Conservation (phyloP, 2,888 invertebrate species). For the Drosophila flavopinicola region DNA sequence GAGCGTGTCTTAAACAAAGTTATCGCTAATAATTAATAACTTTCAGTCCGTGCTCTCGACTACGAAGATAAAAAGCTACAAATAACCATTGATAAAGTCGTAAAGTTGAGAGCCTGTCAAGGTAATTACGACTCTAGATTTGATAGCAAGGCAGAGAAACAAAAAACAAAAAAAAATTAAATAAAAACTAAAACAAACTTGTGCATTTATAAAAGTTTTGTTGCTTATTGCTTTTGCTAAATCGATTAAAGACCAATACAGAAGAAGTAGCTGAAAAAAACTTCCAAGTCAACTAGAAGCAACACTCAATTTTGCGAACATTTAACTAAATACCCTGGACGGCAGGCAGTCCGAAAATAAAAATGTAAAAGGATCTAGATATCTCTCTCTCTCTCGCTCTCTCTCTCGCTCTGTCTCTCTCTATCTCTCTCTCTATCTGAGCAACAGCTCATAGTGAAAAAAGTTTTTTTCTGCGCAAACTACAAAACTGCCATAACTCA, state of each 20-base stretch:
- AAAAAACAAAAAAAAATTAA: slow-evolving; percentile 12
- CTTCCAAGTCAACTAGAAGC: slow-evolving; percentile 53
- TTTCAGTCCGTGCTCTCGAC: too few species aligned
- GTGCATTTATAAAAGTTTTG: slow-evolving; percentile 66
- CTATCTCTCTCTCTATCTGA: too few species aligned
- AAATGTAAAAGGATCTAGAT: slow-evolving; percentile 19
- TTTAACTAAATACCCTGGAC: slow-evolving; percentile 72
- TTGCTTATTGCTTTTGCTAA: slow-evolving; percentile 62
- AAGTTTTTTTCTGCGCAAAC: slow-evolving; percentile 62
- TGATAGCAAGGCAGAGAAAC: slow-evolving; percentile 1
- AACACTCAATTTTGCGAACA: slow-evolving; percentile 74
- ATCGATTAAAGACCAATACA: slow-evolving; percentile 68
- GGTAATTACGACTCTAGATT: slow-evolving; percentile 49
- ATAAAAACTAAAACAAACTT: slow-evolving; percentile 59
- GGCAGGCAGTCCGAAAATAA: background rate
- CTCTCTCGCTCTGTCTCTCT: too few species aligned
- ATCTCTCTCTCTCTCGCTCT: too few species aligned
- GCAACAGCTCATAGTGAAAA: slow-evolving; percentile 63
- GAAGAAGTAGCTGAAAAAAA: slow-evolving; percentile 12
- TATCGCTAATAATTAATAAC: slow-evolving; percentile 28
- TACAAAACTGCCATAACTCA: slow-evolving; percentile 79
- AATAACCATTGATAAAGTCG: slow-evolving; percentile 62
- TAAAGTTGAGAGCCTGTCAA: slow-evolving; percentile 57
- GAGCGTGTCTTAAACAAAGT: slow-evolving; percentile 22
- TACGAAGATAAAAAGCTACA: slow-evolving; percentile 1